These are phyloP conservation scores for Agonopterix alstromeriana DNA, from an alignment of 2,888 invertebrate genomes.

Conservation along the genomic window DNA sequence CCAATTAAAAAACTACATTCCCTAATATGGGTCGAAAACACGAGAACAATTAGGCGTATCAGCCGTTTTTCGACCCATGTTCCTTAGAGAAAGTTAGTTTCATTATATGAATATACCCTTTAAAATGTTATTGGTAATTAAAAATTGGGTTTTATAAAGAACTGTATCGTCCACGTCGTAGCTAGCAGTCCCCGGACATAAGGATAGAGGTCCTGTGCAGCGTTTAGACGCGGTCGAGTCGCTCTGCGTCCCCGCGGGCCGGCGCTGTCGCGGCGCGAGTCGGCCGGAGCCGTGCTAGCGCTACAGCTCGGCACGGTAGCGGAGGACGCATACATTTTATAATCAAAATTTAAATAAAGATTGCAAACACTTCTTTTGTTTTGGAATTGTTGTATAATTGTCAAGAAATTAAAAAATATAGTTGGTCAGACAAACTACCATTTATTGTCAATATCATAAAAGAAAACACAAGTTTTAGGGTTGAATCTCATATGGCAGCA, in stretches of 20 bases:
- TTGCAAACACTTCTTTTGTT: too few relatives aligned
- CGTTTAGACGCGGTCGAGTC: slow-evolving; percentile 74
- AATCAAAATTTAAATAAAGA: too few relatives aligned
- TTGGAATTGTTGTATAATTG: too few relatives aligned
- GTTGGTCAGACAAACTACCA: too few relatives aligned
- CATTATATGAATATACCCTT: neutral
- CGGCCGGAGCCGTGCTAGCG: slow-evolving; percentile 37
- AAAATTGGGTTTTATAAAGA: neutral
- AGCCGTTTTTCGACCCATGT: too few relatives aligned
- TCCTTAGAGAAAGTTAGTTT: neutral
- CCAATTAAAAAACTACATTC: too few relatives aligned
- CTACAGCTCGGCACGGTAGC: slow-evolving; percentile 47
- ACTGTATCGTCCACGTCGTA: slow-evolving; percentile 73
- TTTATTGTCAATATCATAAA: too few relatives aligned
- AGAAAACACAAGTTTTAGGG: too few relatives aligned
- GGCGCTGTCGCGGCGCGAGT: slow-evolving; percentile 33
- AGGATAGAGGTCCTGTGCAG: slow-evolving; percentile 88
- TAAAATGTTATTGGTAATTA: neutral
- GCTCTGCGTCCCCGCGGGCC: slow-evolving; percentile 80
- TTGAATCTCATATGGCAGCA: too few relatives aligned
- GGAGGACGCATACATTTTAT: slow-evolving; percentile 24
- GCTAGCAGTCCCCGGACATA: slow-evolving; percentile 84
- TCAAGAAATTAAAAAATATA: too few relatives aligned
- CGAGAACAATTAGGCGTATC: too few relatives aligned
- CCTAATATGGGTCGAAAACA: too few relatives aligned